Evolutionary conservation across 2,888 invertebrate genomes (phyloP).

Genomic region (Exocentrus adspersus): DNA sequence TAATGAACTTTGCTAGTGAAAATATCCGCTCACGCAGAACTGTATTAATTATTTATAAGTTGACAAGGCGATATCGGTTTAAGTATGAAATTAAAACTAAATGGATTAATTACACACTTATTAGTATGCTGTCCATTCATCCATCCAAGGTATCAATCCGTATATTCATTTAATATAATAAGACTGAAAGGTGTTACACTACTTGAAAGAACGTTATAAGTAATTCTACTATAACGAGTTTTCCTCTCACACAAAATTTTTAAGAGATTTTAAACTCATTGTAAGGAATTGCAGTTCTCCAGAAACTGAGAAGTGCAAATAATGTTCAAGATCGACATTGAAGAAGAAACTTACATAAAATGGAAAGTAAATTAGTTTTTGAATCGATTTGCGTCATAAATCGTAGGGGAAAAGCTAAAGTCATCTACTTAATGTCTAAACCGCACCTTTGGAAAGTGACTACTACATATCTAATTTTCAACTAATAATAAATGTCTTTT

Average conservation of each 20-base stretch:
- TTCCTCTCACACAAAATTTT: too few species aligned
- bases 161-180: too few species aligned
- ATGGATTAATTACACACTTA: too few species aligned
- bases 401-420: conserved; percentile 36
- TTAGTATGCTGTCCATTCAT: too few species aligned
- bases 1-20: conserved; percentile 10
- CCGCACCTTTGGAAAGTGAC: conserved; percentile 39
- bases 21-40: conserved; percentile 13
- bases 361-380: conserved; percentile 50
- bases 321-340: not conserved
- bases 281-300: too few species aligned
- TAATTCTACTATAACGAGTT: too few species aligned
- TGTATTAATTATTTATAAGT: conserved; percentile 3
- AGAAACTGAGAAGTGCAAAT: too few species aligned
- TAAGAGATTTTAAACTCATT: too few species aligned
- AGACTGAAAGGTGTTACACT: too few species aligned
- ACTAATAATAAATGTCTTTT: conserved; percentile 40
- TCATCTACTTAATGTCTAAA: conserved; percentile 25
- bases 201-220: too few species aligned
- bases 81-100: too few species aligned
- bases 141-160: too few species aligned
- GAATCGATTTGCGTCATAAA: conserved; percentile 48
- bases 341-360: conserved; percentile 39
- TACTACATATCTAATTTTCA: conserved; percentile 45
- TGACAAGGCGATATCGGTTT: not conserved